Evolutionary conservation across 2,888 invertebrate species (phyloP).

Genomic region (Apodemia hepburni): DNA sequence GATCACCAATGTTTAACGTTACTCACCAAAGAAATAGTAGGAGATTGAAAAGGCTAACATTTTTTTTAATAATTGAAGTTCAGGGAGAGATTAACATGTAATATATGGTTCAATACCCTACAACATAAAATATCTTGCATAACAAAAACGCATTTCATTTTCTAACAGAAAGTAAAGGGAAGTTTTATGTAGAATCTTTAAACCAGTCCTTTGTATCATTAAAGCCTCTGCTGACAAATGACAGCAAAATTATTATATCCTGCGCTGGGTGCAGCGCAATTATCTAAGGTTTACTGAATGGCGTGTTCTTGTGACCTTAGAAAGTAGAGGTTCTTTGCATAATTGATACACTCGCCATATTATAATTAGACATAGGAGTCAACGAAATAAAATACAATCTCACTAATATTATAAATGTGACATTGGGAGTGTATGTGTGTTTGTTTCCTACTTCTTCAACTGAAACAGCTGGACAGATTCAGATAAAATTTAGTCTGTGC

Average conservation of each 20-base stretch:
- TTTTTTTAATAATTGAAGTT: too few relatives aligned
- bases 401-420: neutral
- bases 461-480: too few relatives aligned
- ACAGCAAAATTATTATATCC: constrained; percentile 14
- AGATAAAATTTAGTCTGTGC: too few relatives aligned
- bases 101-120: too few relatives aligned
- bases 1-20: too few relatives aligned
- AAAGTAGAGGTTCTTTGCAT: constrained; percentile 51
- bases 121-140: neutral
- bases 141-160: constrained; percentile 12
- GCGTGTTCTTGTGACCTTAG: constrained; percentile 48
- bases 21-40: too few relatives aligned
- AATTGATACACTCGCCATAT: constrained; percentile 50
- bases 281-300: constrained; percentile 21
- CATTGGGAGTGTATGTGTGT: neutral
- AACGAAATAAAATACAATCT: neutral
- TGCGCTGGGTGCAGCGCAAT: constrained; percentile 12
- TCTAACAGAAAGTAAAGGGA: constrained; percentile 15
- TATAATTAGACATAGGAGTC: constrained; percentile 35
- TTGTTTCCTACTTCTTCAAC: too few relatives aligned
- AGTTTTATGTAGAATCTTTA: neutral
- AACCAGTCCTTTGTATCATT: constrained; percentile 16
- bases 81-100: too few relatives aligned
- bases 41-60: too few relatives aligned
- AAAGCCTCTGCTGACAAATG: constrained; percentile 12